Evolutionary conservation across 2,888 invertebrate species (phyloP).

Genomic region (Calliphora vomitoria): DNA sequence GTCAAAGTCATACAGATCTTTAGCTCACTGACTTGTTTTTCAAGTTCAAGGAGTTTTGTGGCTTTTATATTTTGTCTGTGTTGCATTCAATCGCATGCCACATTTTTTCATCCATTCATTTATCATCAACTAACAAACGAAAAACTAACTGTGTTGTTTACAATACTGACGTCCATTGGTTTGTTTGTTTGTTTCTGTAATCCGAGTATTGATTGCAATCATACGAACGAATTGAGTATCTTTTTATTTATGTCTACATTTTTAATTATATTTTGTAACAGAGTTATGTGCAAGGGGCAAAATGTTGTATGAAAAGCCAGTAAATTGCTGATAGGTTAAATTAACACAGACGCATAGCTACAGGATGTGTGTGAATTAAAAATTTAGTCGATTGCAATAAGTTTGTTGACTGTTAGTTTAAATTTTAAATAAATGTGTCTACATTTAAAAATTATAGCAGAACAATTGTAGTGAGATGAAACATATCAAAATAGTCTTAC

Average conservation of each 20-base stretch:
- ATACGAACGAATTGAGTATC: conserved; percentile 26
- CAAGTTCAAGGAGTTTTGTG: conserved; percentile 76
- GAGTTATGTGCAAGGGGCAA: neutral
- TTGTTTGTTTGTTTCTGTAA: conserved; percentile 54
- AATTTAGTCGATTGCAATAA: neutral
- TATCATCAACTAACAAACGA: conserved; percentile 47
- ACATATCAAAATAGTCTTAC: too few relatives aligned
- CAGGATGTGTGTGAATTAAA: neutral
- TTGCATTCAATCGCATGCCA: conserved; percentile 29
- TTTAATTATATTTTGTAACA: conserved; percentile 11
- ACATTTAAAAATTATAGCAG: too few relatives aligned
- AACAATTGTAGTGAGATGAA: too few relatives aligned
- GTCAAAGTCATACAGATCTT: conserved; percentile 66
- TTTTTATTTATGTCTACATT: conserved; percentile 14
- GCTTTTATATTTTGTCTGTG: conserved; percentile 1
- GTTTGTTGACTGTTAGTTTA: too few relatives aligned
- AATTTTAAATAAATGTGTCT: too few relatives aligned
- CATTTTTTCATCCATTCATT: conserved; percentile 44
- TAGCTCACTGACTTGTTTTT: conserved; percentile 72
- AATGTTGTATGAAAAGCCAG: neutral
- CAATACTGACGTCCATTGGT: neutral
- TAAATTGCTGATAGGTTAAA: neutral
- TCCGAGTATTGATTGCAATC: conserved; percentile 48
- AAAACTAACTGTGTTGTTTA: conserved; percentile 8
- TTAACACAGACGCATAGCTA: neutral